Conservation (phyloP, 2,113 vertebrate species). For the Donacobius atricapilla region DNA sequence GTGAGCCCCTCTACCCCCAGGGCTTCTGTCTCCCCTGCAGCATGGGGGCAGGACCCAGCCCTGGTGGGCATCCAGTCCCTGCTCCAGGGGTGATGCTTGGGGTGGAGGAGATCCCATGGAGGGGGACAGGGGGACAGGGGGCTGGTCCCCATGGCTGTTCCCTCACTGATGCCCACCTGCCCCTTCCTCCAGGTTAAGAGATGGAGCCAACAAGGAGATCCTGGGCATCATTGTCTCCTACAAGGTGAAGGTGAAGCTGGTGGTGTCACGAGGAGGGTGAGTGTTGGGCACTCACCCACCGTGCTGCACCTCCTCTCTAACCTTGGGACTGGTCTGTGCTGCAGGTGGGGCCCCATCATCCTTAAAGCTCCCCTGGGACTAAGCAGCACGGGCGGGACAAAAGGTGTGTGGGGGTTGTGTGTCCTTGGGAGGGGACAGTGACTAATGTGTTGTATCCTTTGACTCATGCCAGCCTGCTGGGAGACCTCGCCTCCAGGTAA, state of each 20-base stretch:
- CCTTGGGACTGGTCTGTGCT: neutral
- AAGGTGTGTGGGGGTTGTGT: neutral
- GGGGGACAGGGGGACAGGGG: neutral
- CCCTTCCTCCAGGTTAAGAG: slow-evolving; percentile 78
- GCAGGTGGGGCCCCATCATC: neutral
- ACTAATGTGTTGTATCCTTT: slow-evolving; percentile 67
- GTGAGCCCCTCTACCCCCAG: slow-evolving; percentile 71
- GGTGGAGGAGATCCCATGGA: neutral
- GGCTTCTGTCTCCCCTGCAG: neutral
- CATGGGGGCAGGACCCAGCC: neutral
- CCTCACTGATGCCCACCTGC: neutral
- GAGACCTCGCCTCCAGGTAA: slow-evolving; percentile 96
- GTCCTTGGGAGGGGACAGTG: neutral
- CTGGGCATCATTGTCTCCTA: slow-evolving; percentile 96
- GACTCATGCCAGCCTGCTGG: slow-evolving; percentile 77
- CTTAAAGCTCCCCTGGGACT: neutral
- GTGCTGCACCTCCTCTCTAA: neutral
- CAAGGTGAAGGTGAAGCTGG: slow-evolving; percentile 97
- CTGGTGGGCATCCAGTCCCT: neutral
- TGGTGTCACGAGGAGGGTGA: slow-evolving; percentile 94
- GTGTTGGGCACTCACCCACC: neutral
- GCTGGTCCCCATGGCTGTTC: rapidly evolving
- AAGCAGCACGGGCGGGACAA: neutral
- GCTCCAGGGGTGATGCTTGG: neutral
- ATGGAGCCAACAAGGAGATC: slow-evolving; percentile 93